These are phyloP conservation scores for Brachyptera risi DNA, from an alignment of 2,888 invertebrate species.

Conservation along the genomic window DNA sequence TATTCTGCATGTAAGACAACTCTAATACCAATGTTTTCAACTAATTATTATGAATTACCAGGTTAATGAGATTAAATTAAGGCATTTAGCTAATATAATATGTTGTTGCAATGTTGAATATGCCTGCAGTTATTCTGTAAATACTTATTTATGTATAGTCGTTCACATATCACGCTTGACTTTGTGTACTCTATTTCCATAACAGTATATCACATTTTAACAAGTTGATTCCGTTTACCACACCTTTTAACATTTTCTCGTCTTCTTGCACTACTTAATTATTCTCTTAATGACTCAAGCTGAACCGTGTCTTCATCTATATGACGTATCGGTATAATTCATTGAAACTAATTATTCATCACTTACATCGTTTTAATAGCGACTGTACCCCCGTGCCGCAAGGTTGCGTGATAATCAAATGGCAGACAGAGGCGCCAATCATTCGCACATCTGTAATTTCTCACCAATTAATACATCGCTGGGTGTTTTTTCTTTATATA, in stretches of 20 bases:
- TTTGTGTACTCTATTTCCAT: no score
- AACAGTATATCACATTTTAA: no score
- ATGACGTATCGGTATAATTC: no score
- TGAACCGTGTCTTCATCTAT: no score
- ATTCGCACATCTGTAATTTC: not conserved
- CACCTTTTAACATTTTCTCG: no score
- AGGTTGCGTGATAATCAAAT: not conserved
- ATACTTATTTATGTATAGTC: not conserved
- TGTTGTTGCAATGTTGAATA: not conserved
- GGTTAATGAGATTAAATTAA: constrained; percentile 1
- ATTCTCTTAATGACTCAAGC: no score
- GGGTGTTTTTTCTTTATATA: not conserved
- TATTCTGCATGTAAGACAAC: not conserved
- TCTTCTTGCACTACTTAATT: no score
- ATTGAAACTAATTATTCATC: no score
- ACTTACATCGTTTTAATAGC: no score
- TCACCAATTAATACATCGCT: not conserved
- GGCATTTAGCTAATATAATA: not conserved
- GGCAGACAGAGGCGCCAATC: not conserved
- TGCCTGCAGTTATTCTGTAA: not conserved
- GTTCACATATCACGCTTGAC: no score
- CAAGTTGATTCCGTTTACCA: no score
- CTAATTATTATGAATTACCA: constrained; percentile 2
- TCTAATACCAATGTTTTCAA: not conserved
- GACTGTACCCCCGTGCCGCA: no score